phyloP scores from a whole-genome alignment of 1,140 invertebrate species.

The Stegodyphus dumicola region DNA sequence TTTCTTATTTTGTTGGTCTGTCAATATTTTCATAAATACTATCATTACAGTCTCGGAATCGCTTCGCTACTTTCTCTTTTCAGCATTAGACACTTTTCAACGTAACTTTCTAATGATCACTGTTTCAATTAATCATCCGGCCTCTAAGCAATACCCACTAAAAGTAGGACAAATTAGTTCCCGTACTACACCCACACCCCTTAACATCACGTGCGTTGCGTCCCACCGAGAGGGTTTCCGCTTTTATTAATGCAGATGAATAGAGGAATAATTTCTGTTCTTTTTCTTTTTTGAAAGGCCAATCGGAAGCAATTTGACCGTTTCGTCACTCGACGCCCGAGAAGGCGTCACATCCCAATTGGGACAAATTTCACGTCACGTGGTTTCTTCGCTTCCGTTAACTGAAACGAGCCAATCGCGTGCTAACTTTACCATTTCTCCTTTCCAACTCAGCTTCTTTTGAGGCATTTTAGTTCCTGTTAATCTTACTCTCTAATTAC shows the following conservation, averaged over 20 bases:
- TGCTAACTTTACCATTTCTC: not conserved
- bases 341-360: constrained; percentile 20
- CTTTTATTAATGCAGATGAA: constrained; percentile 36
- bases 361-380: constrained; percentile 44
- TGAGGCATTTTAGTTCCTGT: constrained; percentile 7
- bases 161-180: constrained; percentile 33
- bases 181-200: not conserved
- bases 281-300: not conserved
- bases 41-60: too few species aligned
- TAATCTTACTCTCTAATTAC: constrained; percentile 39
- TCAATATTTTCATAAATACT: too few species aligned
- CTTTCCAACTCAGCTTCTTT: not conserved
- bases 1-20: too few species aligned
- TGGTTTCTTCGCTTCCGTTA: constrained; percentile 1
- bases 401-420: constrained; percentile 31
- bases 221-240: not conserved
- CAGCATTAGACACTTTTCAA: too few species aligned
- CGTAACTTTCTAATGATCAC: not conserved
- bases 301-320: constrained; percentile 32
- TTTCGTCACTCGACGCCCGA: constrained; percentile 20
- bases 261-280: constrained; percentile 5
- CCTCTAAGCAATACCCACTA: constrained; percentile 3
- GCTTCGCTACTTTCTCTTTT: too few species aligned
- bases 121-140: constrained; percentile 30
- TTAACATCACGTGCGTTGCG: constrained; percentile 5